These are phyloP conservation scores for Phoxinus phoxinus DNA, from an alignment of 2,113 vertebrate genomes.

Conservation along the genomic window DNA sequence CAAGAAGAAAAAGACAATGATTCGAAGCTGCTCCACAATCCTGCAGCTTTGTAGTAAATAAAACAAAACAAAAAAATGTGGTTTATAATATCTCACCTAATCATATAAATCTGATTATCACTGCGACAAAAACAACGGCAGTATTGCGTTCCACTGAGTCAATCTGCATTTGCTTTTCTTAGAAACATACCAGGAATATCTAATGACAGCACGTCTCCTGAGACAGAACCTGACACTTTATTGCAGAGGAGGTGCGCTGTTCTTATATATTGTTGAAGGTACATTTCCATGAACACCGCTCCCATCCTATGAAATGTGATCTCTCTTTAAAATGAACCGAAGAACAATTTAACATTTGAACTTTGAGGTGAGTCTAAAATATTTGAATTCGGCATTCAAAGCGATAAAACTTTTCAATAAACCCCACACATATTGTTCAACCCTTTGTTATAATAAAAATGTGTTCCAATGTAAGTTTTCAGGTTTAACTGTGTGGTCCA, in stretches of 20 bases:
- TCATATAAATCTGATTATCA: constrained; percentile 40
- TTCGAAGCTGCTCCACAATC: neutral
- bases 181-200: constrained; percentile 33
- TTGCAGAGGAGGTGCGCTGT: constrained; percentile 33
- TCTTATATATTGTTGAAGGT: constrained; percentile 6
- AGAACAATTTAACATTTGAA: neutral
- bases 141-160: constrained; percentile 32
- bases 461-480: neutral
- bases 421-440: neutral
- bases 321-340: neutral
- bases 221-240: constrained; percentile 38
- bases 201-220: constrained; percentile 47
- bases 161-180: constrained; percentile 38
- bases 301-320: neutral
- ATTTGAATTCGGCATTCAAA: neutral
- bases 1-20: neutral
- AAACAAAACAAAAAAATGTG: constrained; percentile 13
- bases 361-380: neutral
- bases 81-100: constrained; percentile 37
- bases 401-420: neutral
- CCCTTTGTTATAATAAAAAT: no score
- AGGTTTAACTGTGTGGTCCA: neutral
- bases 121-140: constrained; percentile 24
- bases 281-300: neutral
- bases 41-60: constrained; percentile 44